A percentile compares a stretch with the other conserved stretches of the same genome.
Evolutionary conservation across 2,888 invertebrate genomes (phyloP).

Genomic region (Microctonus brassicae): DNA sequence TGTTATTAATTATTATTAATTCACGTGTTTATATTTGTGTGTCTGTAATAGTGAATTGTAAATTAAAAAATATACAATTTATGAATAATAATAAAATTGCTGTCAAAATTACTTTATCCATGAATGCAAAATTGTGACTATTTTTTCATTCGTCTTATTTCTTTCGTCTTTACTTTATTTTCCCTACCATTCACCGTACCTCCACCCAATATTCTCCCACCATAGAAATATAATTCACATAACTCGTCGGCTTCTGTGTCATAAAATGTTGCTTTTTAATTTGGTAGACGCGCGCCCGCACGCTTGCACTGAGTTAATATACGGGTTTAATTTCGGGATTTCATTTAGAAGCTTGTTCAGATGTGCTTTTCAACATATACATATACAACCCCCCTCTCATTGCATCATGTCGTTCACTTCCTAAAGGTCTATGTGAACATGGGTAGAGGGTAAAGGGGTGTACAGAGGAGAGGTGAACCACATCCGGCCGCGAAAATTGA

Average conservation of each 20-base stretch:
- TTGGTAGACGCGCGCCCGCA: conserved; percentile 60
- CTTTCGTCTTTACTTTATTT: conserved; percentile 27
- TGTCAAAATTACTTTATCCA: conserved; percentile 35
- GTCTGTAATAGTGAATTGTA: conserved; percentile 50
- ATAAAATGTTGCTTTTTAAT: conserved; percentile 69
- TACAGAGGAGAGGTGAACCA: conserved; percentile 54
- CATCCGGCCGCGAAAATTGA: conserved; percentile 66
- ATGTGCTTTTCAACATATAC: conserved; percentile 28
- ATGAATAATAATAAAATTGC: conserved; percentile 63
- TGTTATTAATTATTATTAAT: too few relatives aligned
- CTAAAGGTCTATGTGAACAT: not conserved
- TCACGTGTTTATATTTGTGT: too few relatives aligned
- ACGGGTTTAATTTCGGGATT: conserved; percentile 68
- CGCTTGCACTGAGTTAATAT: conserved; percentile 61
- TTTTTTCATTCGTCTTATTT: conserved; percentile 5
- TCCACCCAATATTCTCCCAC: conserved; percentile 18
- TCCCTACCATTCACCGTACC: not conserved
- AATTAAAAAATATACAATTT: conserved; percentile 67
- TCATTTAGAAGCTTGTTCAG: conserved; percentile 55
- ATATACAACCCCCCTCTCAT: too few relatives aligned
- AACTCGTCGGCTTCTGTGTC: conserved; percentile 44
- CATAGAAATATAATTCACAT: conserved; percentile 40
- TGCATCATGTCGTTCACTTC: conserved; percentile 40
- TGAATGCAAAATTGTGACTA: too few relatives aligned
- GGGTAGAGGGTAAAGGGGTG: not conserved